Evolutionary conservation across 1,140 invertebrate species (phyloP), one percentile per base, ranked within the genome.

Genomic region (Heliconius himera): DNA sequence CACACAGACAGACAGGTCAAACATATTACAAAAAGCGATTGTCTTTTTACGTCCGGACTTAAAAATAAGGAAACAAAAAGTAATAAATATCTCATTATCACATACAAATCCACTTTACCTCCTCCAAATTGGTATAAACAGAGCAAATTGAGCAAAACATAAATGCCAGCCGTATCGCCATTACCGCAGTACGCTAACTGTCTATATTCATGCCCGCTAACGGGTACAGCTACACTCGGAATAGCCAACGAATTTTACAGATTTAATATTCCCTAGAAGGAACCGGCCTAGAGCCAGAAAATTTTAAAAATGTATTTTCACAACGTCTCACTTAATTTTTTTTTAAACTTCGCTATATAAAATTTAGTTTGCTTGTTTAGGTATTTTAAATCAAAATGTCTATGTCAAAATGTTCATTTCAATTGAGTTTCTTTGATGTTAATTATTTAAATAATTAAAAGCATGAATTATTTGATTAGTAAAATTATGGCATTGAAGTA

Each of bases 141-240:
- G 41, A 29, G 29, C 54, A 66, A 76, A 80, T 46, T 41, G 60
- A 18, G 22, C 73, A 16, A 66, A 71, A 33, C 70, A 76, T 38
- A 60, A 73, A 70, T 38, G 74, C 79, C 9, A 54, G 22, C 29
- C 70, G 76, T n/a, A 80, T 46, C 26, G 80, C 70, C 85, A 86
- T 86, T 86, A 75, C 74, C 41, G 60, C 78, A 80, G 76, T 80
- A 83, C 74, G 78, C 80, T 85, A 89, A 87, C 84, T 83, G 84
- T 81, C 83, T 81, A 85, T 81, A 85, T 82, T 77, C 88, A 89
- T 88, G 86, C 87, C 83, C 77, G 77, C 76, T 83, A 75, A 78
- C 81, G 81, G 76, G 80, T 84, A 82, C 82, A 76, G 79, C 60
- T 74, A 77, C 83, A 83, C 56, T 83, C 73, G 76, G 84, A 86